Conservation (phyloP, 2,113 vertebrate genomes). For the Coracopsis vasa region DNA sequence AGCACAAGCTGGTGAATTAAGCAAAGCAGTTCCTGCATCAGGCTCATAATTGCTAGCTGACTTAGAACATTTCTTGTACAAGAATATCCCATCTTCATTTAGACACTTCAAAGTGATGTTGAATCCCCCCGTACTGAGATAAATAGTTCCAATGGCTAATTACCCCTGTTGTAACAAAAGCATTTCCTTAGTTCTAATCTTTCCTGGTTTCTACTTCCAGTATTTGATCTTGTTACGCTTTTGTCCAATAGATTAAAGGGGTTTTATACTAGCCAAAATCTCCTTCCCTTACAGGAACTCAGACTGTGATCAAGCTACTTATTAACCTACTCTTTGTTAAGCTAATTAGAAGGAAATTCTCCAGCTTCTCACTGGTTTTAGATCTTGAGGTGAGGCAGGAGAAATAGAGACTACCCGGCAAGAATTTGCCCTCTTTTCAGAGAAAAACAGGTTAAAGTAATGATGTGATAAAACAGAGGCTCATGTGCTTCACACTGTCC, state of each 20-base stretch:
- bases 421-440: neutral
- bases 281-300: neutral
- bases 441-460: neutral
- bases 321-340: constrained; percentile 43
- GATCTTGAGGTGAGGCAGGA: neutral
- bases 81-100: constrained; percentile 63
- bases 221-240: constrained; percentile 49
- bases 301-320: constrained; percentile 33
- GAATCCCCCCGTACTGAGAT: constrained; percentile 43
- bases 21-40: constrained; percentile 52
- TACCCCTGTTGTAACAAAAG: constrained; percentile 50
- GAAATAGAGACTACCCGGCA: neutral
- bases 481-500: neutral
- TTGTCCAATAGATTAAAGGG: constrained; percentile 43
- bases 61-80: constrained; percentile 60
- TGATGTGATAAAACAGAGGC: neutral
- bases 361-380: neutral
- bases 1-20: constrained; percentile 63
- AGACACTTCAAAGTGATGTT: constrained; percentile 52
- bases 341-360: constrained; percentile 23
- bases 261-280: constrained; percentile 18
- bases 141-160: constrained; percentile 54
- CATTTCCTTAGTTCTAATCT: constrained; percentile 51
- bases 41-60: constrained; percentile 57
- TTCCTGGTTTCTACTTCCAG: constrained; percentile 35